Evolutionary conservation across 2,113 vertebrate species (phyloP).

Genomic region (Aix galericulata): DNA sequence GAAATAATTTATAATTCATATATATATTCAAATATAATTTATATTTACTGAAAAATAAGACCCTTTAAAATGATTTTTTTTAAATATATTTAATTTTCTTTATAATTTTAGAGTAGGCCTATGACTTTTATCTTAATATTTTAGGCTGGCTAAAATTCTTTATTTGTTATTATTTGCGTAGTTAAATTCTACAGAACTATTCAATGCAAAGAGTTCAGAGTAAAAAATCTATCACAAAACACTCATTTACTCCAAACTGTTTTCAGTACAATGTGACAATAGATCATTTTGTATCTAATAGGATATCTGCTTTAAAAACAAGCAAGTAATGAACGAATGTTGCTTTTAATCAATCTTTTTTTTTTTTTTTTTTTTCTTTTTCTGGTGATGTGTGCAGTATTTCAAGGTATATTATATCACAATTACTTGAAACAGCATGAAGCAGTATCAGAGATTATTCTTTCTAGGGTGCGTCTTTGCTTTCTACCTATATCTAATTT

Average conservation of each 20-base stretch:
- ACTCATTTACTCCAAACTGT: background rate
- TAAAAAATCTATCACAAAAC: background rate
- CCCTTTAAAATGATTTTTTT: background rate
- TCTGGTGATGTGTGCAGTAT: background rate
- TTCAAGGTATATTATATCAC: background rate
- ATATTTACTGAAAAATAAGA: background rate
- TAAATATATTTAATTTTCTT: background rate
- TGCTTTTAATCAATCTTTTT: background rate
- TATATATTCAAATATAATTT: too few relatives aligned
- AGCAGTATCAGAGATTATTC: constrained; percentile 29
- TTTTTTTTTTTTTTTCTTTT: background rate
- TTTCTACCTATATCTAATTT: constrained; percentile 26
- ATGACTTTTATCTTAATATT: background rate
- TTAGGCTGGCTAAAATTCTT: background rate
- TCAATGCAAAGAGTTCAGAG: background rate
- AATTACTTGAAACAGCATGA: constrained; percentile 20
- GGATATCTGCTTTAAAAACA: background rate
- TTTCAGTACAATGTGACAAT: background rate
- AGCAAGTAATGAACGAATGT: background rate
- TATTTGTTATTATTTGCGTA: background rate
- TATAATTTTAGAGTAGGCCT: background rate
- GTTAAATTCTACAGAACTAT: background rate
- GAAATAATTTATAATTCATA: background rate
- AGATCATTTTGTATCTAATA: background rate
- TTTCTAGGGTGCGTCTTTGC: constrained; percentile 38